Conservation (phyloP, 2,113 vertebrate species). For the Cryptoleucopteryx plumbea region DNA sequence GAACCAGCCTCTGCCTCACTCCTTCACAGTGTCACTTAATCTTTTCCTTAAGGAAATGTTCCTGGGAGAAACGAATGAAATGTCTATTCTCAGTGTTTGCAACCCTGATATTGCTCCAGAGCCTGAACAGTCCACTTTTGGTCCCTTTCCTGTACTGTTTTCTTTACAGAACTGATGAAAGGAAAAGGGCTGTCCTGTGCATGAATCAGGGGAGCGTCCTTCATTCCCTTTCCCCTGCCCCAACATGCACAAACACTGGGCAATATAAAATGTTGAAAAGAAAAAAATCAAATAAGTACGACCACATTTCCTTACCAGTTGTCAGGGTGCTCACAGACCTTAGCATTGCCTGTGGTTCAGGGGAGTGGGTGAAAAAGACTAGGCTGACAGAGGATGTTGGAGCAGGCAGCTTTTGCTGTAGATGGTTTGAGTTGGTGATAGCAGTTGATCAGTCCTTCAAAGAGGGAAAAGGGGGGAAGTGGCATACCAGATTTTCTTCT, state of each 20-base stretch:
- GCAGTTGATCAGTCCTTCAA: background rate
- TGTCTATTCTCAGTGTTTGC: background rate
- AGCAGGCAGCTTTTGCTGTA: background rate
- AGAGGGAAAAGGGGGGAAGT: background rate
- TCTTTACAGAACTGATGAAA: background rate
- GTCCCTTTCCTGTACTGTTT: background rate
- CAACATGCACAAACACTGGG: background rate
- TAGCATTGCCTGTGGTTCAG: background rate
- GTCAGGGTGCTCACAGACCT: fast-evolving
- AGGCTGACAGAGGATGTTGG: background rate
- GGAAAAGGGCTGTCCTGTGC: background rate
- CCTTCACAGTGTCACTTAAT: background rate
- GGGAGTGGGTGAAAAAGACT: background rate
- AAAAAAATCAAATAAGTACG: background rate
- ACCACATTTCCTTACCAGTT: background rate
- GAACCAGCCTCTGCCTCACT: background rate
- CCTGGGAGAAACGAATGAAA: background rate
- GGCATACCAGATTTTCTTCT: background rate
- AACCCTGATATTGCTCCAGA: background rate
- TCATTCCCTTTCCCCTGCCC: background rate
- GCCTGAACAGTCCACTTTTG: background rate
- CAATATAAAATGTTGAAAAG: background rate
- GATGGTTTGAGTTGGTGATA: background rate
- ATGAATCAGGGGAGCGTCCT: background rate
- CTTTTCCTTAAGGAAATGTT: background rate